Evolutionary conservation across 23 tunicate species (phyloP).

Genomic region (Diplosoma virens): DNA sequence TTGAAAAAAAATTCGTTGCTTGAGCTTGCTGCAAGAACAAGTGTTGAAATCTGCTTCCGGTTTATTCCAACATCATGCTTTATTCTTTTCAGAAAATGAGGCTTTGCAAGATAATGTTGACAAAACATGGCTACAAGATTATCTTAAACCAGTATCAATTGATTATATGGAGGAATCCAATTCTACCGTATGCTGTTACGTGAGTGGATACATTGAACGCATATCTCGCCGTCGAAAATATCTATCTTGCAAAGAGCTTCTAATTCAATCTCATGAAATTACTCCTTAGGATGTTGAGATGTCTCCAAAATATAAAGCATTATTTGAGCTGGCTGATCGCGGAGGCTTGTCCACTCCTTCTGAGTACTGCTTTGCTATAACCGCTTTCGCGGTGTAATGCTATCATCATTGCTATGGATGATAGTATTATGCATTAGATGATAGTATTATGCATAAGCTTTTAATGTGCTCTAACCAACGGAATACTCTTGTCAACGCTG

Average conservation of each 20-base stretch:
- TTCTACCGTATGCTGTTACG: neutral
- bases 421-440: too few relatives aligned
- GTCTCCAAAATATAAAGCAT: neutral
- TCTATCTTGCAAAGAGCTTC: neutral
- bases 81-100: too few relatives aligned
- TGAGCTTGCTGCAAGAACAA: neutral
- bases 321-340: slow-evolving; percentile 6
- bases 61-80: too few relatives aligned
- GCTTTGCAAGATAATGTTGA: too few relatives aligned
- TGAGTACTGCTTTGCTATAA: slow-evolving; percentile 11
- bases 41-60: neutral
- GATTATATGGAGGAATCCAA: neutral
- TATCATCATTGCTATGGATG: too few relatives aligned
- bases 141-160: neutral
- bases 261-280: neutral
- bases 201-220: neutral
- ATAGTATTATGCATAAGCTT: too few relatives aligned
- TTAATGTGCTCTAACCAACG: too few relatives aligned
- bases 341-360: slow-evolving; percentile 8
- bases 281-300: neutral
- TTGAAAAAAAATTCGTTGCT: neutral
- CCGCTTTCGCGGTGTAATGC: neutral
- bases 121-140: neutral
- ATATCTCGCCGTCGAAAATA: neutral
- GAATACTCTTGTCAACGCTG: too few relatives aligned